Conservation (phyloP, 2,888 invertebrate species). For the Lasioglossum calceatum region DNA sequence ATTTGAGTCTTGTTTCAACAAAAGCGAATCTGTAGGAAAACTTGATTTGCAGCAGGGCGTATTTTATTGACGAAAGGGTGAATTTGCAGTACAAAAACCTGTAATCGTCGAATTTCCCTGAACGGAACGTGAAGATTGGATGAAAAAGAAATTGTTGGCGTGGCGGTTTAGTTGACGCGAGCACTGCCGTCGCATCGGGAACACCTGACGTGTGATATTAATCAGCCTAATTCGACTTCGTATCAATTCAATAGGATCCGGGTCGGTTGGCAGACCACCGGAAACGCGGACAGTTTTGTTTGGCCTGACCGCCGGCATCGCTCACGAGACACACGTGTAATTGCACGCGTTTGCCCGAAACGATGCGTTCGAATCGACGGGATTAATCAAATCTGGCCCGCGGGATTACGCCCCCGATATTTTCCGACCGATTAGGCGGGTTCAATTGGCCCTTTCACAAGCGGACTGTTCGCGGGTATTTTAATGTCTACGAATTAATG, state of each 20-base stretch:
- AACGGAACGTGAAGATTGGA: too few species aligned
- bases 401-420: conserved; percentile 36
- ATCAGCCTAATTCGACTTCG: conserved; percentile 62
- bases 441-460: conserved; percentile 42
- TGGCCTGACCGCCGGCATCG: conserved; percentile 32
- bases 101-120: too few species aligned
- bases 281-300: conserved; percentile 47
- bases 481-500: conserved; percentile 25
- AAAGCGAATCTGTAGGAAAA: too few species aligned
- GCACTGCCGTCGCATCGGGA: background rate
- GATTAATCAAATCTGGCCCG: conserved; percentile 59
- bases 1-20: too few species aligned
- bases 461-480: background rate
- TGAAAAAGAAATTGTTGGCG: too few species aligned
- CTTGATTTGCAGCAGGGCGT: too few species aligned
- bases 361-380: conserved; percentile 49
- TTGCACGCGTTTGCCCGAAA: conserved; percentile 37
- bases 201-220: conserved; percentile 55
- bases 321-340: conserved; percentile 51
- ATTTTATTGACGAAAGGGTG: too few species aligned
- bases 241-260: conserved; percentile 59
- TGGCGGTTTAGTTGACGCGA: too few species aligned
- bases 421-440: conserved; percentile 50
- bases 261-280: conserved; percentile 25
- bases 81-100: too few species aligned